Percentiles rank a stretch among this genome's conserved stretches.
Conservation (phyloP, 1,140 invertebrate species). For the Batillaria attramentaria region DNA sequence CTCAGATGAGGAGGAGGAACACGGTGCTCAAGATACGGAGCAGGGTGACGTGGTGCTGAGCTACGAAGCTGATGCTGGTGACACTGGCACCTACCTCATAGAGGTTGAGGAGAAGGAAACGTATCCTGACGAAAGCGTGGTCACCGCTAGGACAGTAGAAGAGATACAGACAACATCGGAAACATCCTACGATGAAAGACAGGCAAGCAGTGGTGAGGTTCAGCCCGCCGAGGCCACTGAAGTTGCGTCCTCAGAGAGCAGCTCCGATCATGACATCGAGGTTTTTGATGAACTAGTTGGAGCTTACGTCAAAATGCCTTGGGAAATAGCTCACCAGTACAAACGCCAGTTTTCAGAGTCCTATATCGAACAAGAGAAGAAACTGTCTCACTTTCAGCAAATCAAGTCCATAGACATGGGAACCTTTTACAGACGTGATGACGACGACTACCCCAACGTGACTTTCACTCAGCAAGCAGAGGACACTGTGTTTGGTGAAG, state of each 20-base stretch:
- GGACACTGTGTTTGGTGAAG: neutral
- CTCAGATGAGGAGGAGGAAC: conserved; percentile 19
- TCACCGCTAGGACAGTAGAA: neutral
- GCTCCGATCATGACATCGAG: conserved; percentile 50
- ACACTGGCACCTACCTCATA: conserved; percentile 35
- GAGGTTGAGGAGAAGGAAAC: conserved; percentile 29
- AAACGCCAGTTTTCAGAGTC: conserved; percentile 66
- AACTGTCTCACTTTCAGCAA: conserved; percentile 41
- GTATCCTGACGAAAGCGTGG: conserved; percentile 4
- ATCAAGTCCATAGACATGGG: conserved; percentile 63
- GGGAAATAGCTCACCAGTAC: conserved; percentile 66
- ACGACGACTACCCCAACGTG: conserved; percentile 24
- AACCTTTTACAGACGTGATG: conserved; percentile 57
- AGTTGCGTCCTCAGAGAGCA: conserved; percentile 52
- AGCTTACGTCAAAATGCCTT: conserved; percentile 52
- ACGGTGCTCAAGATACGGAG: neutral
- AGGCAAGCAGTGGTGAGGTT: neutral
- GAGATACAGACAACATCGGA: neutral
- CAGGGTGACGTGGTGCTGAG: conserved; percentile 24
- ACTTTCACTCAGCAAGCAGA: conserved; percentile 22
- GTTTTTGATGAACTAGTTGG: conserved; percentile 60
- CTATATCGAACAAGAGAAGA: conserved; percentile 55
- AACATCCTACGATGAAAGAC: neutral
- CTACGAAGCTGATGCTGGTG: conserved; percentile 28
- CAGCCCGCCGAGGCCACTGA: conserved; percentile 9